Evolutionary conservation across 2,888 invertebrate species (phyloP), one percentile per base, ranked within the genome.

Genomic region (Parasteatoda lunata): DNA sequence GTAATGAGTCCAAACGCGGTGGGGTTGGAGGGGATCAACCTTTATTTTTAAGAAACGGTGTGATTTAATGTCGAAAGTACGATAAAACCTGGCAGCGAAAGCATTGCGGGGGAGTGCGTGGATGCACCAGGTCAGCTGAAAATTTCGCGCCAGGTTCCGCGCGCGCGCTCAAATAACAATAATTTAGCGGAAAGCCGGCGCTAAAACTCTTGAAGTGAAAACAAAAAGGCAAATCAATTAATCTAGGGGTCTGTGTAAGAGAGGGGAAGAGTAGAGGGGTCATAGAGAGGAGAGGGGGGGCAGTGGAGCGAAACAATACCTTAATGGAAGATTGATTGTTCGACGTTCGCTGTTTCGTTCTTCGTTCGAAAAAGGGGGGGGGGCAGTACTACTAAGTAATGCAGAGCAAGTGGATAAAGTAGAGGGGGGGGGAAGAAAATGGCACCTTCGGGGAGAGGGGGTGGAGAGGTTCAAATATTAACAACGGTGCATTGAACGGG

Each of bases 311-410:
- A 87, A 87, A 87, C 86, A 87, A 87, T 87, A 81, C 86, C 86
- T 87, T 87, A 87, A 87, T 87, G 86, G 86, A 87, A 87, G 86
- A 87, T 87, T 87, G 86, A 87, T 87, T 87, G 86, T 87, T 82
- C 86, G 73, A 87, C 86, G 86, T 73, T 87, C 86, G 77, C 82
- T 81, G 81, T 86, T 81, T 81, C 81, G 75, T 54, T 76, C 75
- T 77, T 54, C 66, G 65, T 69, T n/a, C 8, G 65, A 70, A 30
- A 49, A 68, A n/a, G 77, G 72, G 72, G 65, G 47, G 59, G 84
- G 73, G 68, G 76, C 51, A 52, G 11, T 11, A 15, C 4, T 7
- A 48, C 59, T 59, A 75, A 73, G 81, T 75, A 81, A 75, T 75
- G 81, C 73, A 73, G 71, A 69, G 81, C 15, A 69, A 69, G 73